Evolutionary conservation across 2,113 vertebrate species (phyloP).

Genomic region (Triplophysa siluroides): DNA sequence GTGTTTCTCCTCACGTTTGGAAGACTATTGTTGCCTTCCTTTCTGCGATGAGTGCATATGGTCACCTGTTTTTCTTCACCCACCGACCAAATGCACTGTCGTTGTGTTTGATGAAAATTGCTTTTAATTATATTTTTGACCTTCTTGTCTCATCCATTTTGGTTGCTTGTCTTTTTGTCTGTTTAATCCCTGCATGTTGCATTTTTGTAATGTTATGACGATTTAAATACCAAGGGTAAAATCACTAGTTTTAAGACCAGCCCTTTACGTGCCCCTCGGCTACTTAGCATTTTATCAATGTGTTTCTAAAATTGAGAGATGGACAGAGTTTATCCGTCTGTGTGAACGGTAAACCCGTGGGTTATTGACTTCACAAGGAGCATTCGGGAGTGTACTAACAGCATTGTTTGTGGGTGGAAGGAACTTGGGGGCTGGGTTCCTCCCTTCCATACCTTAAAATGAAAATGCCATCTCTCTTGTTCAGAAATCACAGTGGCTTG

Average conservation of each 20-base stretch:
- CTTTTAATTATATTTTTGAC: constrained; percentile 57
- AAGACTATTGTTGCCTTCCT: constrained; percentile 69
- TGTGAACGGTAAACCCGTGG: background rate
- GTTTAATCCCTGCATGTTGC: constrained; percentile 53
- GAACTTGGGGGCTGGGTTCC: constrained; percentile 7
- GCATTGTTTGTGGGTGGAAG: background rate
- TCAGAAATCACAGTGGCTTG: background rate
- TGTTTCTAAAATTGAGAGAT: background rate
- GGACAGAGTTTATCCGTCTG: background rate
- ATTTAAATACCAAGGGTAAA: constrained; percentile 65
- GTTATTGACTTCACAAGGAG: background rate
- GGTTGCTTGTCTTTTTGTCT: constrained; percentile 49
- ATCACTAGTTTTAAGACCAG: constrained; percentile 65
- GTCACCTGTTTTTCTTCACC: constrained; percentile 32
- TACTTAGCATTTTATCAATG: background rate
- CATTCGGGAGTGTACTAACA: background rate
- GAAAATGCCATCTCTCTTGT: background rate
- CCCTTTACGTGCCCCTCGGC: constrained; percentile 3
- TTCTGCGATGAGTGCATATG: constrained; percentile 56
- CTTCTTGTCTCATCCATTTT: constrained; percentile 63
- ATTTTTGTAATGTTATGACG: constrained; percentile 62
- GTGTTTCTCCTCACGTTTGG: constrained; percentile 45
- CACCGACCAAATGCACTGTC: constrained; percentile 75
- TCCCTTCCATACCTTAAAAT: background rate
- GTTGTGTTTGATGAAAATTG: constrained; percentile 36